These are phyloP conservation scores for Corbicula japonica DNA, from an alignment of 2,888 invertebrate genomes.

Conservation along the genomic window DNA sequence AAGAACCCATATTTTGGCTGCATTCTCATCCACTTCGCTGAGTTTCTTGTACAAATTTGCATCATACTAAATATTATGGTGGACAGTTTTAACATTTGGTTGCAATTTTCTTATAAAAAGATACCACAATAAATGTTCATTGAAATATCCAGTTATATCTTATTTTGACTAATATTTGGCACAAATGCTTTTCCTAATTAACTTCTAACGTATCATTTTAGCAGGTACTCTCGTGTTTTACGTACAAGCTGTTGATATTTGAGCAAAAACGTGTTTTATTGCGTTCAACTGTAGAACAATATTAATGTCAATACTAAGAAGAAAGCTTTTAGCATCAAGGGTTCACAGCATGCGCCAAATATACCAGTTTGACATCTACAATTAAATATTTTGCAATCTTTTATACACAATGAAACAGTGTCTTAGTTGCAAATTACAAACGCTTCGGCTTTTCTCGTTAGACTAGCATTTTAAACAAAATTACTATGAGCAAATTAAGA, in stretches of 20 bases:
- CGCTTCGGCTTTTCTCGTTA: too few relatives aligned
- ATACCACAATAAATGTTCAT: constrained; percentile 19
- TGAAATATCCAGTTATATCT: constrained; percentile 25
- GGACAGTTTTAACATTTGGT: constrained; percentile 28
- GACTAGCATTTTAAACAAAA: too few relatives aligned
- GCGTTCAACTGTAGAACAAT: too few relatives aligned
- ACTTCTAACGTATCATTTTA: constrained; percentile 6
- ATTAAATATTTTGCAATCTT: background rate
- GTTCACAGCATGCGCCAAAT: background rate
- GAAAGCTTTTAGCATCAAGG: background rate
- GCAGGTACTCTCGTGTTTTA: constrained; percentile 3
- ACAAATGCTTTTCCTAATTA: constrained; percentile 24
- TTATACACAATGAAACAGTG: too few relatives aligned
- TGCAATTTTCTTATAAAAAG: constrained; percentile 21
- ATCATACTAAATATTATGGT: too few relatives aligned
- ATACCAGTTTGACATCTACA: background rate
- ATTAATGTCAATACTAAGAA: too few relatives aligned
- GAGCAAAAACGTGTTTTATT: background rate
- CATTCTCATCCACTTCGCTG: too few relatives aligned
- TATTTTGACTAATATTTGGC: constrained; percentile 27
- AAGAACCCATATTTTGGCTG: too few relatives aligned
- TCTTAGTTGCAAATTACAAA: too few relatives aligned
- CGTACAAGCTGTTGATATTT: background rate
- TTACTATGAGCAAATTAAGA: too few relatives aligned
- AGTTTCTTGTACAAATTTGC: too few relatives aligned